Evolutionary conservation across 1,140 invertebrate species (phyloP).

Genomic region (Cryptotermes secundus): DNA sequence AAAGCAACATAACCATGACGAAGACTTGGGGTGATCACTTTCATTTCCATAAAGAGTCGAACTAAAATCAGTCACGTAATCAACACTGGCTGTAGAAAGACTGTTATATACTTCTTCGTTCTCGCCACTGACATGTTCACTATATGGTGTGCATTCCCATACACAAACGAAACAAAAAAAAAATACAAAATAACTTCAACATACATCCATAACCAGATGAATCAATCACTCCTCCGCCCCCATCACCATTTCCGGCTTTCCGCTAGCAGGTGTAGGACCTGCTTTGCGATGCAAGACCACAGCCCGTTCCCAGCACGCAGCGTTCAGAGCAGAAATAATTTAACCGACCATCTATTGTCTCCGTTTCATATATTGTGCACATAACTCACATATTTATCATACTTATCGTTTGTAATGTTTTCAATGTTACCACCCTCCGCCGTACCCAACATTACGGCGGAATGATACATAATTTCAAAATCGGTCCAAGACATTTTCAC

Average conservation of each 20-base stretch:
- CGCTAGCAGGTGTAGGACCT: conserved; percentile 25
- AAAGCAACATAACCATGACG: neutral
- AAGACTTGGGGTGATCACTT: neutral
- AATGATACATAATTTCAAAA: conserved; percentile 1
- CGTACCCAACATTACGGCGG: neutral
- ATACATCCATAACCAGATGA: conserved; percentile 23
- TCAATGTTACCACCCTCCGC: neutral
- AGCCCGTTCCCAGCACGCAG: too few relatives aligned
- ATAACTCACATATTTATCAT: too few relatives aligned
- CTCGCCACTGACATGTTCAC: neutral
- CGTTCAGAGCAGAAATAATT: too few relatives aligned
- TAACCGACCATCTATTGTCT: too few relatives aligned
- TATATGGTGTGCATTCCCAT: neutral
- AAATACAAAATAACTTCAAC: conserved; percentile 20
- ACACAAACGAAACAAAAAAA: neutral
- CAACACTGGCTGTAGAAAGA: neutral
- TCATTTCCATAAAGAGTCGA: neutral
- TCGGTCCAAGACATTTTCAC: neutral
- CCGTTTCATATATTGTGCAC: too few relatives aligned
- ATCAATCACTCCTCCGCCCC: conserved; percentile 25
- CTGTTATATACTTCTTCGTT: neutral
- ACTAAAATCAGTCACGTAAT: neutral
- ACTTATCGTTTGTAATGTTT: too few relatives aligned
- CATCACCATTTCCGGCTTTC: conserved; percentile 30
- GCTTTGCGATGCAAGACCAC: neutral